Evolutionary conservation across 2,888 invertebrate genomes (phyloP), one percentile per base, ranked within the genome.

Genomic region (Drosophila prolongata): DNA sequence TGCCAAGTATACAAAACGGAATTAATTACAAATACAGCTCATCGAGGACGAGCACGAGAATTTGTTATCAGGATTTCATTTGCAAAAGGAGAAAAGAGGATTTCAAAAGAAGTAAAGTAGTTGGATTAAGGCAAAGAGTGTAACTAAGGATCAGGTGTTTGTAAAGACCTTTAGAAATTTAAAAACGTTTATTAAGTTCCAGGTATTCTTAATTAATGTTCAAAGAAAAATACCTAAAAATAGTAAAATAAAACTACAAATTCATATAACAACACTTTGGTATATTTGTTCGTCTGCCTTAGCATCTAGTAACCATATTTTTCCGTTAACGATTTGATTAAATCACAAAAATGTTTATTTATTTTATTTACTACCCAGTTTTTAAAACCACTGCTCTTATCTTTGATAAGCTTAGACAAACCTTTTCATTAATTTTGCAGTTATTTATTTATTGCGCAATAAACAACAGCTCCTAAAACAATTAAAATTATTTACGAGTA

Each of bases 11-110:
- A 66, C 54, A 54, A 54, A 54, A 35, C 53, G 54, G 66, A 66
- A 66, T 66, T 66, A 66, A 66, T 66, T 66, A 66, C 46, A 55
- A 66, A 38, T 46, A 66, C 38, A 40, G 47, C 24, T 47, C 38
- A 40, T 38, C 38, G 43, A 5, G 52, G n/a, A 24, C 13, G 44
- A n/a, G 47, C 30, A 8, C 34, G 42, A 16, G 55, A 59, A 59
- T 54, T 54, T 42, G 42, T 56, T 59, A 55, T 59, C 46, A 35
- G 61, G 61, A 47, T 42, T 64, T 60, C 42, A 42, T 60, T 64
- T 35, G 46, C 34, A 35, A 64, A 35, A 27, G 42, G 35, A 14
- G 58, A 43, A 59, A 55, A 27, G 42, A 35, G 59, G 59, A 59
- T 59, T 55, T 16, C 34, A n/a, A 35, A 54, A 42, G 56, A 35